A percentile compares a stretch with the other conserved stretches of the same genome.
phyloP scores from a whole-genome alignment of 2,888 invertebrate species.

The Erebia aethiops region DNA sequence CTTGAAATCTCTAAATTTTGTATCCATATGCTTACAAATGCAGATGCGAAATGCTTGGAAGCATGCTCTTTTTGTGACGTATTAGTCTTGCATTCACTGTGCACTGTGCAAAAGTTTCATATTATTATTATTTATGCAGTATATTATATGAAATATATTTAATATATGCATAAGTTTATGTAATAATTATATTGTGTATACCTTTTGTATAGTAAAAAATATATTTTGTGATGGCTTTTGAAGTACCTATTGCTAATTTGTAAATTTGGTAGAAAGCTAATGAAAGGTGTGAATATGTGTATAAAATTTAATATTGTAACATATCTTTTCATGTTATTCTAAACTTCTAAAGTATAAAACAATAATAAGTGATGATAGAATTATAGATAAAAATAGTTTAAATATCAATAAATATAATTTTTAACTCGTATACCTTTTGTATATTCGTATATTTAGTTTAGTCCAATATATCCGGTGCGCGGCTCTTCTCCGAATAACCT shows the following conservation, averaged over 20 bases:
- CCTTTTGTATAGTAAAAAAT: neutral
- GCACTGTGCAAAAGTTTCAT: neutral
- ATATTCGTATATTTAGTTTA: too few species aligned
- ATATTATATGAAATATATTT: neutral
- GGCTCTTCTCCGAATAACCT: too few species aligned
- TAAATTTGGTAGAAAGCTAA: neutral
- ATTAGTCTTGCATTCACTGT: neutral
- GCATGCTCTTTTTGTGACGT: neutral
- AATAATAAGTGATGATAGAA: too few species aligned
- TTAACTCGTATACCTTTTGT: too few species aligned
- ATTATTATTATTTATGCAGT: neutral
- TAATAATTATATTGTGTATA: neutral
- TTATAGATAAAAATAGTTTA: too few species aligned
- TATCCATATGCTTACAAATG: slow-evolving; percentile 1
- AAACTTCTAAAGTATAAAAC: neutral
- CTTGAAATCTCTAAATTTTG: slow-evolving; percentile 8
- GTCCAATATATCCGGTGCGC: too few species aligned
- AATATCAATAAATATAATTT: too few species aligned
- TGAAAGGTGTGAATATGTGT: neutral
- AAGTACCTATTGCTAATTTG: neutral
- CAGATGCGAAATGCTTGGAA: neutral
- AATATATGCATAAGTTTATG: neutral
- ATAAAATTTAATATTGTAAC: neutral
- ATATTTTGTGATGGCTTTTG: neutral
- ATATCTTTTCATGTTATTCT: neutral